These are phyloP conservation scores for Lampris incognitus DNA, from an alignment of 2,113 vertebrate genomes.

Conservation along the genomic window DNA sequence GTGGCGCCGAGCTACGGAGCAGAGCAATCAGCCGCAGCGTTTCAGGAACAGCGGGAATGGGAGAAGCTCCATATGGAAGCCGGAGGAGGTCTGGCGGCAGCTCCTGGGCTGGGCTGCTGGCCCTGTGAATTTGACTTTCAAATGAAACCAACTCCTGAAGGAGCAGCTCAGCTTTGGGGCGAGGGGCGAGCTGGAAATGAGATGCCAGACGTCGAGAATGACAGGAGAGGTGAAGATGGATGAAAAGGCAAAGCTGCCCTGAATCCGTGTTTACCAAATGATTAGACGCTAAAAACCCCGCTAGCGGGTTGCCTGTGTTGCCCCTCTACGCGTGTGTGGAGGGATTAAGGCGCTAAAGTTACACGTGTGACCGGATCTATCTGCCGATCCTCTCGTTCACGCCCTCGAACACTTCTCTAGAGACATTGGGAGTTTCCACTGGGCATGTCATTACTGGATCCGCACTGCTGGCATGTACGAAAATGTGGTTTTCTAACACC, in stretches of 20 bases:
- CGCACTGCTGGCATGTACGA: neutral
- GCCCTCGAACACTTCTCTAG: too few relatives aligned
- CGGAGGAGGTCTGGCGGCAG: slow-evolving; percentile 66
- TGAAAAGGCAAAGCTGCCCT: neutral
- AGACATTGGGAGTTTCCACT: too few relatives aligned
- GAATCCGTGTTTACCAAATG: neutral
- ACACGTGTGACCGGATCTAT: too few relatives aligned
- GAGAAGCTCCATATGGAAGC: slow-evolving; percentile 2
- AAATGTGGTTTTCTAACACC: neutral
- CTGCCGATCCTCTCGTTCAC: too few relatives aligned
- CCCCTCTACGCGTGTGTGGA: too few relatives aligned
- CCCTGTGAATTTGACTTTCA: slow-evolving; percentile 72
- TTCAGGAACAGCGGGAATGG: too few relatives aligned
- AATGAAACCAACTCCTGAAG: slow-evolving; percentile 68
- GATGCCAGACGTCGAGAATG: slow-evolving; percentile 49
- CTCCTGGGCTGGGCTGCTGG: slow-evolving; percentile 61
- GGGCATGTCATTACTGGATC: too few relatives aligned
- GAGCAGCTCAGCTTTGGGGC: slow-evolving; percentile 68
- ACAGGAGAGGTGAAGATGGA: slow-evolving; percentile 35
- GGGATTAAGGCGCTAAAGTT: too few relatives aligned
- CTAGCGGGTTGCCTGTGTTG: too few relatives aligned
- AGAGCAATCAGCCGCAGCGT: too few relatives aligned
- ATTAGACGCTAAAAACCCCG: too few relatives aligned
- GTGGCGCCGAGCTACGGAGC: too few relatives aligned
- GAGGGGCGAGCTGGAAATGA: slow-evolving; percentile 63